Evolutionary conservation across 1,140 invertebrate genomes (phyloP).

Genomic region (Pararge aegeria): DNA sequence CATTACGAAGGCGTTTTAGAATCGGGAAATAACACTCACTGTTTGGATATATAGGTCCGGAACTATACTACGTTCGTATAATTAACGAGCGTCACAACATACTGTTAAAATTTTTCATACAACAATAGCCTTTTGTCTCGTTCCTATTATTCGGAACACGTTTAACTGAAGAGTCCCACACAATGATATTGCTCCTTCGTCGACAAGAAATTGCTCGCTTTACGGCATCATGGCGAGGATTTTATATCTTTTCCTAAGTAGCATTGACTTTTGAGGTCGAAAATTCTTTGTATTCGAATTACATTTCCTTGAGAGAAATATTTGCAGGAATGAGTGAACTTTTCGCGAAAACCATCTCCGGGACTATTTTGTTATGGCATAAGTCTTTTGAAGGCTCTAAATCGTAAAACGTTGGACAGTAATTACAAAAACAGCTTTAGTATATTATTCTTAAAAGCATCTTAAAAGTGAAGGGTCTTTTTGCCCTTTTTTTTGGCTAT

Average conservation of each 20-base stretch:
- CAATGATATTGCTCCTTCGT: slow-evolving; percentile 11
- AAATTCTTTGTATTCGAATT: slow-evolving; percentile 2
- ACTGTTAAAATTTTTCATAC: neutral
- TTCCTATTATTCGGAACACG: slow-evolving; percentile 12
- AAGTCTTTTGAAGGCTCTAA: neutral
- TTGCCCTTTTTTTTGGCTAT: too few relatives aligned
- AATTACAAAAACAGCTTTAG: too few relatives aligned
- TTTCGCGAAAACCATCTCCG: neutral
- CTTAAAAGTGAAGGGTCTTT: too few relatives aligned
- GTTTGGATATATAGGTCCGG: too few relatives aligned
- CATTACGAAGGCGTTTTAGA: too few relatives aligned
- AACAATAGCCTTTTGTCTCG: neutral
- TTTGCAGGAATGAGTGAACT: neutral
- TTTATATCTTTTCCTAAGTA: slow-evolving; percentile 8
- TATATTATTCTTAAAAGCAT: too few relatives aligned
- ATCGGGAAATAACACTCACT: too few relatives aligned
- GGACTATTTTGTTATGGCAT: neutral
- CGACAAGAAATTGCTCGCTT: slow-evolving; percentile 14
- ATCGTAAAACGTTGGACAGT: neutral
- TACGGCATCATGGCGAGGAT: slow-evolving; percentile 11
- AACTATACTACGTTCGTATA: neutral
- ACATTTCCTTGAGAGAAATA: neutral
- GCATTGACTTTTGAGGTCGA: neutral
- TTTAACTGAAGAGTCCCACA: neutral
- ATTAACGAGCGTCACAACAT: neutral